Evolutionary conservation across 2,113 vertebrate species (phyloP).

Genomic region (Orientallactaga bullata): DNA sequence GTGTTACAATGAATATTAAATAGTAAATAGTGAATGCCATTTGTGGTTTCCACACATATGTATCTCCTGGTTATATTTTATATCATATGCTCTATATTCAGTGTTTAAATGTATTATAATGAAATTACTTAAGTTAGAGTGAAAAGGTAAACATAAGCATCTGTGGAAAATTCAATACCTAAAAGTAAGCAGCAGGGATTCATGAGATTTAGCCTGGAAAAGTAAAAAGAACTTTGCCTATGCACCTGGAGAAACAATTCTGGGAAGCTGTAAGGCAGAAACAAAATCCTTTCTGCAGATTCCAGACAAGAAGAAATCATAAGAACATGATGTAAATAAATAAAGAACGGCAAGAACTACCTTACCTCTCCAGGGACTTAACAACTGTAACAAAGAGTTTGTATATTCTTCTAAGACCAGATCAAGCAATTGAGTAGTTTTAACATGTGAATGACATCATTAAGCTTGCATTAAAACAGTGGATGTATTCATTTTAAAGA

Average conservation of each 20-base stretch:
- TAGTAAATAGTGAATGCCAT: background rate
- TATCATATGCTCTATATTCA: background rate
- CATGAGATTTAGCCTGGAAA: background rate
- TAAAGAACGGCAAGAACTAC: background rate
- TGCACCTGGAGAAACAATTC: background rate
- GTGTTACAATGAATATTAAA: background rate
- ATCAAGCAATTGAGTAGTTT: background rate
- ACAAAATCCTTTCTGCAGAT: background rate
- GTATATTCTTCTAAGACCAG: background rate
- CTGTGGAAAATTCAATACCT: background rate
- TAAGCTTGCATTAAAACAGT: background rate
- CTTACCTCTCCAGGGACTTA: background rate
- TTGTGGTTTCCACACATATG: background rate
- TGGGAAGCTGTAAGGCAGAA: background rate
- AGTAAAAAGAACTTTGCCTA: background rate
- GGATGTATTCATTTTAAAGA: background rate
- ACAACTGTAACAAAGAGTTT: background rate
- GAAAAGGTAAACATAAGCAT: background rate
- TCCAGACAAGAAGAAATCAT: background rate
- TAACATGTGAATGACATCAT: background rate
- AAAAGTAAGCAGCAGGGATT: background rate
- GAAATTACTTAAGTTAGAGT: background rate
- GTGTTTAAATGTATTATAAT: background rate
- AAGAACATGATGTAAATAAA: background rate
- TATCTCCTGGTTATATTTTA: background rate